Percentiles rank a stretch among this genome's conserved stretches.
phyloP scores from a whole-genome alignment of 2,888 invertebrate genomes.

The Zonitis immaculata region DNA sequence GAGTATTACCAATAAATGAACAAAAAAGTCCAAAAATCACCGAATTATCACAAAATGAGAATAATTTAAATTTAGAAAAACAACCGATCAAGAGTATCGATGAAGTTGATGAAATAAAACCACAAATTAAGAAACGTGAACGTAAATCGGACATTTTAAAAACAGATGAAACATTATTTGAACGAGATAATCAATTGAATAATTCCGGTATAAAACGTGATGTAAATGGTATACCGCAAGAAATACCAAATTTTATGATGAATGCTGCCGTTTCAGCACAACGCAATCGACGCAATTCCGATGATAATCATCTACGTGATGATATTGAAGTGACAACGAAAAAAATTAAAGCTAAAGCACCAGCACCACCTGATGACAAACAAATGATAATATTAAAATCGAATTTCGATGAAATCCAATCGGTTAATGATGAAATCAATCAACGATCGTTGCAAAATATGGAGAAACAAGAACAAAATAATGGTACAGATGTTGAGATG shows the following conservation, averaged over 20 bases:
- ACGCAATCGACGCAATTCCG: conserved; percentile 59
- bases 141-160: conserved; percentile 41
- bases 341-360: conserved; percentile 69
- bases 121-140: conserved; percentile 52
- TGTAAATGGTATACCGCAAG: conserved; percentile 61
- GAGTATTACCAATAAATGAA: conserved; percentile 54
- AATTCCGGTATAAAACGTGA: conserved; percentile 59
- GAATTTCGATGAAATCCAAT: conserved; percentile 54
- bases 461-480: too few relatives aligned
- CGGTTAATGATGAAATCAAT: conserved; percentile 52
- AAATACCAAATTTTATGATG: conserved; percentile 66
- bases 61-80: conserved; percentile 40
- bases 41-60: conserved; percentile 46
- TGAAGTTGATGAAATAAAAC: conserved; percentile 51
- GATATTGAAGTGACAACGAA: conserved; percentile 50
- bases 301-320: conserved; percentile 33
- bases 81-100: conserved; percentile 41
- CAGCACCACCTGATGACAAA: conserved; percentile 56
- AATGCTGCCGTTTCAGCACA: conserved; percentile 68
- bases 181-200: conserved; percentile 51
- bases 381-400: conserved; percentile 16
- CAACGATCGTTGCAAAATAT: too few relatives aligned
- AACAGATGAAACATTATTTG: conserved; percentile 28
- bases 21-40: conserved; percentile 42
- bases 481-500: too few relatives aligned